Evolutionary conservation across 2,113 vertebrate genomes (phyloP), one percentile per base, ranked within the genome.

Genomic region (Aphyosemion australe): DNA sequence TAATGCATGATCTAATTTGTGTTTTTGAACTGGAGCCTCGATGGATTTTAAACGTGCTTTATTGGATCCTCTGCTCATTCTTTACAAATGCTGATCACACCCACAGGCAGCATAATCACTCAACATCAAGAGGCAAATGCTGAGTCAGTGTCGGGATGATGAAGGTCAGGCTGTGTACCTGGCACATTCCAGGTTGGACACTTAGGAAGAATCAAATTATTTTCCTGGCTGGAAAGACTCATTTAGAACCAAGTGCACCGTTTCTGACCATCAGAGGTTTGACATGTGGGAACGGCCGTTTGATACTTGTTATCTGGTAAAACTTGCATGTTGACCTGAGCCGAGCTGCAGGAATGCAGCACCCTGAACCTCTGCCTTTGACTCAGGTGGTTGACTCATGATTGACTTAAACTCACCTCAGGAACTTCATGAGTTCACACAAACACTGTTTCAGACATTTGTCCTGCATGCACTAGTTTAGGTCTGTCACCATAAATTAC

Each of bases 51-150:
- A 72, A 41, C 11, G 4, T 31, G n/a, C 11, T 65, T 62, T 32
- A 26, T 54, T 43, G 18, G 64, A 75, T 52, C 42, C 32, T 41
- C 7, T 42, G 59, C 61, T 70, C 61, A 69, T 77, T 49, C 53
- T 26, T 69, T 70, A 78, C 65, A 64, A 62, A 77, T 69, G 60
- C 60, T 53, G 69, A 59, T 70, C 65, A 66, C 76, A 69, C 69
- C 60, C 74, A 69, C 19, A 21, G 66, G 59, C 75, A 56, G 67
- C 65, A 76, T 72, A 78, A 87, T 84, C 74, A 76, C 80, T 87
- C 83, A 74, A 74, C 72, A 79, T 72, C 78, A 67, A 61, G 72
- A 12, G 14, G 74, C 8, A 68, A 79, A 41, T 67, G 86, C 88
- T 78, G 86, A 87, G 80, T 86, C 81, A 76, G 77, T 21, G 43